Conservation (phyloP, 2,113 vertebrate genomes). For the Steatornis caripensis region DNA sequence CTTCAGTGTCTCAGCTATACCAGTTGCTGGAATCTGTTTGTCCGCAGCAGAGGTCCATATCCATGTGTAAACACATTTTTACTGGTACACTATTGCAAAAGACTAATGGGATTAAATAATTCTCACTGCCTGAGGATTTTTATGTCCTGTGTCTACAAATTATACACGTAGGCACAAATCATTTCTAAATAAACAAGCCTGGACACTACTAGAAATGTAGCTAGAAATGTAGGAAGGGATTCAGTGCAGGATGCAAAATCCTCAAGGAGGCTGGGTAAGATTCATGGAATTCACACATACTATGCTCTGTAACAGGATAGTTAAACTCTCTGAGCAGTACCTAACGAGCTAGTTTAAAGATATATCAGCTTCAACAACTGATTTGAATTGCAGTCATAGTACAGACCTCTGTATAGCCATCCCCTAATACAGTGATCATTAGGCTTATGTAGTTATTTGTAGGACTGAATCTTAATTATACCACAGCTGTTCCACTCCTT, state of each 20-base stretch:
- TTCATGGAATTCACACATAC: background rate
- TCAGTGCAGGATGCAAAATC: background rate
- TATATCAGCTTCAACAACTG: background rate
- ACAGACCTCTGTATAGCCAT: background rate
- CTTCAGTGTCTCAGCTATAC: background rate
- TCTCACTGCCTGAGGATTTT: background rate
- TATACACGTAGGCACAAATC: background rate
- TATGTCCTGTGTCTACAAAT: background rate
- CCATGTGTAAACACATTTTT: background rate
- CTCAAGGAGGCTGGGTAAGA: background rate
- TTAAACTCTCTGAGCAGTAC: background rate
- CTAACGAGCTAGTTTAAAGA: background rate
- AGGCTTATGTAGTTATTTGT: background rate
- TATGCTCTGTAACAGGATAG: background rate
- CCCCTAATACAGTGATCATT: background rate
- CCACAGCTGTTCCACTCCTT: background rate
- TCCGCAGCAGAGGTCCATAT: background rate
- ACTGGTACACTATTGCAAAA: background rate
- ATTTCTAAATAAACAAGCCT: background rate
- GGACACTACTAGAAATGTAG: background rate
- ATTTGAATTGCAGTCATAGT: background rate
- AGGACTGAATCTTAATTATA: slow-evolving; percentile 6
- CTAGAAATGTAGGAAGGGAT: background rate
- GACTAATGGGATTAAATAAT: background rate
- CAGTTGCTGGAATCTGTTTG: background rate